A percentile compares a stretch with the other conserved stretches of the same genome.
Conservation (phyloP, 2,888 invertebrate species). For the Arenicola marina region DNA sequence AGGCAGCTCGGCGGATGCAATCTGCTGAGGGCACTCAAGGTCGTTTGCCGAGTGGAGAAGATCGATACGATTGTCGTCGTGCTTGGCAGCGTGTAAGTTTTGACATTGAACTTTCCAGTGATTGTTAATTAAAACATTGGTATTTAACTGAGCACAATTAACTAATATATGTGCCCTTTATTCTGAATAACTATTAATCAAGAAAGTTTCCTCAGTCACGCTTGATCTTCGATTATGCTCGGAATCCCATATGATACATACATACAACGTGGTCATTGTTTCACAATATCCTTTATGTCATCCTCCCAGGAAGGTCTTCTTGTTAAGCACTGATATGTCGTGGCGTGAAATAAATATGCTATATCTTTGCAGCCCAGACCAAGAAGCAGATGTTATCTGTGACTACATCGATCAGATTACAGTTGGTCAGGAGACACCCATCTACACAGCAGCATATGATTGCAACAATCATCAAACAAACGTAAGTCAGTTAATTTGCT, state of each 20-base stretch:
- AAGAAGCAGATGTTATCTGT: constrained; percentile 53
- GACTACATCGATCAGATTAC: constrained; percentile 57
- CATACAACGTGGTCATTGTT: no score
- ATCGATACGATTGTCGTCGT: constrained; percentile 52
- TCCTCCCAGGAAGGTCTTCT: not conserved
- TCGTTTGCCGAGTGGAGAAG: constrained; percentile 50
- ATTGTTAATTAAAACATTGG: no score
- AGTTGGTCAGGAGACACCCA: constrained; percentile 46
- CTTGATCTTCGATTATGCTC: no score
- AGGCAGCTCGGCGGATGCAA: constrained; percentile 56
- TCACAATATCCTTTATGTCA: no score
- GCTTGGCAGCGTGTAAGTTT: constrained; percentile 56
- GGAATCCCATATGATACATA: no score
- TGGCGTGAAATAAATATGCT: no score
- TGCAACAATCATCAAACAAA: constrained; percentile 57
- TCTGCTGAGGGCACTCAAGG: constrained; percentile 57
- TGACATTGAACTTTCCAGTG: no score
- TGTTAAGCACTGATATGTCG: not conserved
- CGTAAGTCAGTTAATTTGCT: constrained; percentile 42
- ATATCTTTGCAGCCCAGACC: constrained; percentile 54
- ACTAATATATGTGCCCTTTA: no score
- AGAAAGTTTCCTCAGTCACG: no score
- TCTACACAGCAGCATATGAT: constrained; percentile 60
- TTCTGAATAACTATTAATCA: no score
- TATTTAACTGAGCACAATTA: no score